Evolutionary conservation across 2,888 invertebrate species (phyloP).

Genomic region (Bugula neritina): DNA sequence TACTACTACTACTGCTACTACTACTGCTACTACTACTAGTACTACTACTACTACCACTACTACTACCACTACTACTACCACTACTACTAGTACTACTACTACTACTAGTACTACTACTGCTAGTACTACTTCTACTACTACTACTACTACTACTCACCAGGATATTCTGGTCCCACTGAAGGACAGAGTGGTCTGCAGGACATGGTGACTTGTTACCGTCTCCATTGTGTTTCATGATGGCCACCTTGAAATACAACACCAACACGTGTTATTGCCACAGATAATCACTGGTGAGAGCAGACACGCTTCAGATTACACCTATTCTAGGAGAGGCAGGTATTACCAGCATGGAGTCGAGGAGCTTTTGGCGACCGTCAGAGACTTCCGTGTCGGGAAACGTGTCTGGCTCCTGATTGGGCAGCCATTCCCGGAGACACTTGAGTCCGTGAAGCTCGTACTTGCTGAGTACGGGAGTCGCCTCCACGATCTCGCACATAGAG

Average conservation of each 20-base stretch:
- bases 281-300: neutral
- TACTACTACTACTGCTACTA: no score
- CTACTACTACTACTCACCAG: no score
- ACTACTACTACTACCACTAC: no score
- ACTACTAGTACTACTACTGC: no score
- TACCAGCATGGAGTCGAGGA: slow-evolving; percentile 20
- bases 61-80: no score
- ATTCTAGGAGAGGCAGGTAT: neutral
- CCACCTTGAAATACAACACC: neutral
- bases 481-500: slow-evolving; percentile 32
- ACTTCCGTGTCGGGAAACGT: slow-evolving; percentile 88
- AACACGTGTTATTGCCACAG: neutral
- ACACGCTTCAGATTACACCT: neutral
- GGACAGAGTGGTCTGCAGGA: neutral
- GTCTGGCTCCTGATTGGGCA: slow-evolving; percentile 79
- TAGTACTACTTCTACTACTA: no score
- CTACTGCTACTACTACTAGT: no score
- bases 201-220: neutral
- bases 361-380: neutral
- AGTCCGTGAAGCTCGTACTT: slow-evolving; percentile 43
- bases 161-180: neutral
- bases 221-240: neutral
- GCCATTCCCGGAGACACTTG: slow-evolving; percentile 71
- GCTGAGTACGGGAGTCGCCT: slow-evolving; percentile 30
- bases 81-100: no score